phyloP scores from a whole-genome alignment of 2,888 invertebrate genomes.

The Lypha dubia region DNA sequence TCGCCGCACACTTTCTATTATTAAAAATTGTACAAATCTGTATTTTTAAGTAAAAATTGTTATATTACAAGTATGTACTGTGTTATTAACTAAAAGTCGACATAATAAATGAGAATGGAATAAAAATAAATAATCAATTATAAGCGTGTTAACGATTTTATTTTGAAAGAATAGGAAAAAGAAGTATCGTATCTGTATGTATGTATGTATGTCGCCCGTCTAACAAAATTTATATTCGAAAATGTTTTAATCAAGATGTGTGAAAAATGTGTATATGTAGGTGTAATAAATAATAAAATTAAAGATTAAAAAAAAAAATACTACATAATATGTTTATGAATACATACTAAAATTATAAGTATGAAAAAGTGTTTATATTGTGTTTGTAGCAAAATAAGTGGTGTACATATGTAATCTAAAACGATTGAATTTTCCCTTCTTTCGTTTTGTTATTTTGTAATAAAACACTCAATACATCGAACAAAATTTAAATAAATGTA shows the following conservation, averaged over 20 bases:
- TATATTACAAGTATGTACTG: slow-evolving; percentile 26
- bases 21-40: slow-evolving; percentile 19
- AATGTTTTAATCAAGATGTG: slow-evolving; percentile 14
- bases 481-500: slow-evolving; percentile 25
- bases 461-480: slow-evolving; percentile 40
- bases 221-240: slow-evolving; percentile 23
- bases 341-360: slow-evolving; percentile 52
- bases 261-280: too few species aligned
- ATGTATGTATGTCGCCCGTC: slow-evolving; percentile 28
- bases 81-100: not conserved
- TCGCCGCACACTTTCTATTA: slow-evolving; percentile 59
- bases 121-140: slow-evolving; percentile 50
- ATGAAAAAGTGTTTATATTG: slow-evolving; percentile 7
- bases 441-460: slow-evolving; percentile 55
- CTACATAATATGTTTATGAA: slow-evolving; percentile 22
- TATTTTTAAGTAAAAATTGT: slow-evolving; percentile 42
- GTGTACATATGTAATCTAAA: slow-evolving; percentile 54
- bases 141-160: slow-evolving; percentile 37
- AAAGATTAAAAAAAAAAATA: slow-evolving; percentile 39
- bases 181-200: too few species aligned
- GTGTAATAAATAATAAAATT: slow-evolving; percentile 27
- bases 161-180: not conserved
- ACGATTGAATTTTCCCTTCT: slow-evolving; percentile 49
- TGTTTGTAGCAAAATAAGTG: slow-evolving; percentile 54
- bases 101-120: slow-evolving; percentile 14